Base-by-base conservation (phyloP, 2,113 vertebrate genomes). In the Ailurus styani region DNA sequence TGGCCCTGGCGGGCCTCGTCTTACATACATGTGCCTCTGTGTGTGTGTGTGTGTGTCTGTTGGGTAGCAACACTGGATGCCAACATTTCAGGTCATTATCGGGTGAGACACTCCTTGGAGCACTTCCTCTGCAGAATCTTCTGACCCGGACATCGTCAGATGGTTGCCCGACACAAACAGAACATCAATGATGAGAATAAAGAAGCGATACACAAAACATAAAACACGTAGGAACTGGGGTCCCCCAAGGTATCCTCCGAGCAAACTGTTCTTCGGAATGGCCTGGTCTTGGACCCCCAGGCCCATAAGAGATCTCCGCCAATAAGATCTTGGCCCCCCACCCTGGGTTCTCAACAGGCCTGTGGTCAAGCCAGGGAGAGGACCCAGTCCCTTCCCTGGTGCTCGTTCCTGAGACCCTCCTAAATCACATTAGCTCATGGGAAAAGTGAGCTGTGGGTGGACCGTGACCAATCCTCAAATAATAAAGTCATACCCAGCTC, bases 31-130 rank as follows among this genome's bases (percentile, higher is more conserved):
- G 40, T 3, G 6, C 6, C 13, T 68, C 0, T 34, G 60, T 14
- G 12, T 15, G 13, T 34, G 2, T 2, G 0, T 8, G 23, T 18
- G 25, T 8, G 2, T 34, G 5, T 12, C 18, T 23, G 6, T 6
- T 25, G 40, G 66, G 78, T 5, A 81, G 45, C 52, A 10, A 27
- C 42, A 47, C 12, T 62, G 60, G 27, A 15, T 68, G 17, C 11
- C 52, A 70, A 34, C 13, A 29, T 37, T 34, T 45, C 31, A n/a
- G 54, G 54, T 37, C 29, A 37, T 6, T 18, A 86, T 77, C 25
- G 34, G 57, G 18, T 27, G 29, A 79, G 3, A 57, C 83, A 9
- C 47, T 23, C 66, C 60, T 45, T 21, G 31, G 57, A 64, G 18
- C 86, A 34, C 72, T 87, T 90, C 68, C 72, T 68, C 54, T 50